phyloP scores from a whole-genome alignment of 2,888 invertebrate species.

The Perizoma flavofasciatum region DNA sequence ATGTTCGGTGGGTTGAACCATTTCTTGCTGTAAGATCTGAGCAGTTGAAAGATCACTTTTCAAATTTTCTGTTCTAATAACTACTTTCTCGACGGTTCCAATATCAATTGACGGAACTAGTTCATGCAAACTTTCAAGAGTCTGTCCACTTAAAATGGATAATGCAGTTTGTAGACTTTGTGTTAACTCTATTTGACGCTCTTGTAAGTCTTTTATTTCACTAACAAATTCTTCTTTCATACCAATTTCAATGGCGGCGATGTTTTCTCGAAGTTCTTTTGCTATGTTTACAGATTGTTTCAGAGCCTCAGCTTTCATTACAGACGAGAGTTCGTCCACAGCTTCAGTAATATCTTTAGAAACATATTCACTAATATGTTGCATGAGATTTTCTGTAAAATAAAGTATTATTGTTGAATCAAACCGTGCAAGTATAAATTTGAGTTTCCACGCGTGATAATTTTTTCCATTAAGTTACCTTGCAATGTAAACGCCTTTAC shows the following conservation, averaged over 20 bases:
- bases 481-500: constrained; percentile 10
- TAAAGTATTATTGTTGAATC: not conserved
- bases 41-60: constrained; percentile 35
- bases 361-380: constrained; percentile 54
- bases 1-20: not conserved
- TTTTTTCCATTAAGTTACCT: constrained; percentile 7
- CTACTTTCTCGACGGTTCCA: constrained; percentile 33
- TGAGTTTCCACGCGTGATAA: too few species aligned
- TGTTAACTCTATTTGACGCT: constrained; percentile 39
- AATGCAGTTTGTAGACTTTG: constrained; percentile 44
- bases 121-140: constrained; percentile 38
- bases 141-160: constrained; percentile 36
- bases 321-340: constrained; percentile 43
- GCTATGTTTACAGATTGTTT: constrained; percentile 49
- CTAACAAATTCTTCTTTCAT: constrained; percentile 19
- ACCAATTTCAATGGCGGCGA: constrained; percentile 33
- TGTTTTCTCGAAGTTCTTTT: constrained; percentile 48
- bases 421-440: too few species aligned
- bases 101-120: constrained; percentile 28
- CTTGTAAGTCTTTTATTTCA: constrained; percentile 32
- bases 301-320: constrained; percentile 42
- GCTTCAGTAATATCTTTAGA: constrained; percentile 46
- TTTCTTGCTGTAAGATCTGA: constrained; percentile 11
- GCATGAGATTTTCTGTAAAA: constrained; percentile 49
- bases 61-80: constrained; percentile 36